Conservation (phyloP, 2,888 invertebrate genomes). For the Scrobipalpa atriplicella region DNA sequence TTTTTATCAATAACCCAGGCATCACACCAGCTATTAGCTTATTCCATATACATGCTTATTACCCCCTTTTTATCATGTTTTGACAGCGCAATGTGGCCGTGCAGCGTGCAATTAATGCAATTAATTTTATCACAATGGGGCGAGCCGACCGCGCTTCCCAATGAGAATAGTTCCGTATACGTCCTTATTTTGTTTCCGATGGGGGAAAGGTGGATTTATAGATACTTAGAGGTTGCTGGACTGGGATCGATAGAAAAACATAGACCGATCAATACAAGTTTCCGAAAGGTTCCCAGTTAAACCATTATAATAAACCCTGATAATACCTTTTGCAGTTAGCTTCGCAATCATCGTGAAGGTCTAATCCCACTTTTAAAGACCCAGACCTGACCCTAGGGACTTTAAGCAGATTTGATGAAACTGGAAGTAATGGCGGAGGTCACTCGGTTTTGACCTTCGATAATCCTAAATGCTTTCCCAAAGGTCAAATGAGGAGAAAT, state of each 20-base stretch:
- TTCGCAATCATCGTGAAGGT: background rate
- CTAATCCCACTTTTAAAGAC: constrained; percentile 6
- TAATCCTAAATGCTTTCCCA: background rate
- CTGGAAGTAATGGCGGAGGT: background rate
- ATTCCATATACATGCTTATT: background rate
- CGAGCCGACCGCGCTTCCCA: background rate
- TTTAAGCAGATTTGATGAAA: background rate
- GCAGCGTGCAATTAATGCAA: constrained; percentile 30
- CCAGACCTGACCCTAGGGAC: background rate
- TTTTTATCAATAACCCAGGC: background rate
- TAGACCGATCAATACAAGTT: too few species aligned
- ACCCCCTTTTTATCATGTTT: background rate
- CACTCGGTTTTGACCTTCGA: background rate
- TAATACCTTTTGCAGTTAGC: background rate
- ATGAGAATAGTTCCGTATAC: background rate
- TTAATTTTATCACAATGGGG: constrained; percentile 55
- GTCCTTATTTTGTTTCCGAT: constrained; percentile 5
- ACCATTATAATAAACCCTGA: too few species aligned
- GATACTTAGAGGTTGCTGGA: background rate
- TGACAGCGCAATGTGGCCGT: background rate
- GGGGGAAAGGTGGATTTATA: constrained; percentile 30
- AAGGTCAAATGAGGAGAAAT: constrained; percentile 4
- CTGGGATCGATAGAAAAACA: too few species aligned
- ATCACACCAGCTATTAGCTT: background rate
- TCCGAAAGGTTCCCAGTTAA: too few species aligned